Conservation (phyloP, 2,888 invertebrate species). For the Lymantria monacha region DNA sequence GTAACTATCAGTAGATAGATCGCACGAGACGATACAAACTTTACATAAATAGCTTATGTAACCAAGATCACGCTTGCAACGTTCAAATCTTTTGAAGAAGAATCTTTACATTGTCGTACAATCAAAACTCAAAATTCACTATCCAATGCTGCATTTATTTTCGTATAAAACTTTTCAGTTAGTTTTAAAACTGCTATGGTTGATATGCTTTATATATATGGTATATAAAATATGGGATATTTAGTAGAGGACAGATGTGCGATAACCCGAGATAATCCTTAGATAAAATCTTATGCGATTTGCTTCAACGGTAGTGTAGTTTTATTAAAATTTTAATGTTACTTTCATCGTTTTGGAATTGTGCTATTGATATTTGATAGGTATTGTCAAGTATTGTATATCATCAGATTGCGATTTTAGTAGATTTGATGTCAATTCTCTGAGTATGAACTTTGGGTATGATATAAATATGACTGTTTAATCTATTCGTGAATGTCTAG, state of each 20-base stretch:
- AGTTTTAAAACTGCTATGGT: conserved; percentile 29
- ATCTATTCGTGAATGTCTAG: neutral
- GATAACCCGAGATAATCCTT: conserved; percentile 75
- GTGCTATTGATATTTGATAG: conserved; percentile 32
- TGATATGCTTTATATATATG: neutral
- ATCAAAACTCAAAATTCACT: neutral
- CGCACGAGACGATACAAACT: conserved; percentile 47
- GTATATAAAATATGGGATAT: conserved; percentile 12
- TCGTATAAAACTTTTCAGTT: neutral
- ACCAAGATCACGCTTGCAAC: conserved; percentile 62
- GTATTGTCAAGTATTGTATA: conserved; percentile 23
- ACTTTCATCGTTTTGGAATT: neutral
- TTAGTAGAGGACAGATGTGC: conserved; percentile 53
- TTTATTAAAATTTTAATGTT: conserved; percentile 28
- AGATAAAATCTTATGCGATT: conserved; percentile 70
- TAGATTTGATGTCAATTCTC: too few relatives aligned
- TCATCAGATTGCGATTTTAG: neutral
- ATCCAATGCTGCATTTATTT: conserved; percentile 28
- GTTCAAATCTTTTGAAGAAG: conserved; percentile 30
- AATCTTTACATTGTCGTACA: conserved; percentile 1
- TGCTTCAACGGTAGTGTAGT: conserved; percentile 59
- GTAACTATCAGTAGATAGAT: conserved; percentile 39
- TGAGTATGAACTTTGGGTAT: too few relatives aligned
- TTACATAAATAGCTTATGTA: conserved; percentile 71
- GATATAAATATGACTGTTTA: neutral